These are phyloP conservation scores for Eublepharis macularius DNA, from an alignment of 2,113 vertebrate species.

Conservation along the genomic window DNA sequence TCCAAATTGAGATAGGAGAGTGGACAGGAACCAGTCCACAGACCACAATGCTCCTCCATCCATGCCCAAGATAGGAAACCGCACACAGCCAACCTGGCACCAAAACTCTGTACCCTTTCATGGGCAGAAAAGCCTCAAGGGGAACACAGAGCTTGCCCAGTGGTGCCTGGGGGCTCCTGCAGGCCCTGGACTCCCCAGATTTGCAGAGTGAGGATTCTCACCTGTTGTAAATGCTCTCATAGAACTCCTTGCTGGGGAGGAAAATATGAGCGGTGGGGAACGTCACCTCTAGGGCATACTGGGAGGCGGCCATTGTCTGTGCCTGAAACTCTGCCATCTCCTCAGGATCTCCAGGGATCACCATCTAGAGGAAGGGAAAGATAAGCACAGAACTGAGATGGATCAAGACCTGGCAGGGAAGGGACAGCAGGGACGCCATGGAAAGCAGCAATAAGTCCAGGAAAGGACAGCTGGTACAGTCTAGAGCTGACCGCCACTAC, in stretches of 20 bases:
- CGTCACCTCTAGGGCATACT: slow-evolving; percentile 83
- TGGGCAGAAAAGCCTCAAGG: background rate
- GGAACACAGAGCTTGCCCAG: background rate
- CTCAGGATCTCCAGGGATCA: slow-evolving; percentile 88
- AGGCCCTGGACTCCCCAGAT: accelerated
- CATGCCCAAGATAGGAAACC: no score
- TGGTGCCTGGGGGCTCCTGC: background rate
- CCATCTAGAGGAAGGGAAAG: slow-evolving; percentile 78
- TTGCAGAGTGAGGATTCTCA: accelerated
- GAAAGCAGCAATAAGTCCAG: background rate
- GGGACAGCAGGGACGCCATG: no score
- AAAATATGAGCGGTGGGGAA: slow-evolving; percentile 83
- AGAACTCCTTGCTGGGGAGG: slow-evolving; percentile 89
- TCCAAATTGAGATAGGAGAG: background rate
- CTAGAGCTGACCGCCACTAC: background rate
- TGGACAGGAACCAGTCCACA: background rate
- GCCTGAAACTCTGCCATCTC: slow-evolving; percentile 90
- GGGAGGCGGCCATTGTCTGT: slow-evolving; percentile 83
- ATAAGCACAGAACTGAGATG: background rate
- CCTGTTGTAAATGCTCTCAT: slow-evolving; percentile 91
- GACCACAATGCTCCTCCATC: background rate
- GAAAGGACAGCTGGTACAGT: background rate
- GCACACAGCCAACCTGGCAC: background rate
- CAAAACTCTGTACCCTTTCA: no score
- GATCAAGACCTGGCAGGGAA: background rate